Conservation (phyloP, 1,140 invertebrate species). For the Drosophila tropicalis region DNA sequence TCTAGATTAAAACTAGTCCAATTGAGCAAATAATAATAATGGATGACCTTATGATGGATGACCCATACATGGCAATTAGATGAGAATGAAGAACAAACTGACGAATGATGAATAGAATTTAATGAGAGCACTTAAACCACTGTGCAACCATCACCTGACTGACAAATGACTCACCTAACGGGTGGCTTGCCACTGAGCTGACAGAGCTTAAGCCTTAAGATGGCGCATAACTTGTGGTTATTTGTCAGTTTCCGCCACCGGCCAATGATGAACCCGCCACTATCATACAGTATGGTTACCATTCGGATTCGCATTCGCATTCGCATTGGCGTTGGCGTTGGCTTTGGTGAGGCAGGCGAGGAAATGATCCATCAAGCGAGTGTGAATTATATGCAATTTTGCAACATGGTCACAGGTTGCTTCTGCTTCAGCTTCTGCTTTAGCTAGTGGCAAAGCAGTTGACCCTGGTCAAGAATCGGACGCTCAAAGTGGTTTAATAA, state of each 20-base stretch:
- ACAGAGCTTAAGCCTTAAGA: slow-evolving; percentile 34
- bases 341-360: slow-evolving; percentile 32
- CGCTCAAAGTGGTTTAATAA: slow-evolving; percentile 77
- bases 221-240: slow-evolving; percentile 15
- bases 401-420: slow-evolving; percentile 52
- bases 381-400: slow-evolving; percentile 72
- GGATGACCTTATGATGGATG: no score
- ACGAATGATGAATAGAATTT: no score
- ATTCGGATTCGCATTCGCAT: no score
- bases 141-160: slow-evolving; percentile 42
- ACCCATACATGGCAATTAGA: no score
- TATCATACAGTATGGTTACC: background rate
- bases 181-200: background rate
- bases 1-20: no score
- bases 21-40: no score
- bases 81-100: no score
- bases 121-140: slow-evolving; percentile 17
- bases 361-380: slow-evolving; percentile 74
- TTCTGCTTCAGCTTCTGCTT: slow-evolving; percentile 20
- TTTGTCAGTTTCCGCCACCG: slow-evolving; percentile 51
- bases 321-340: no score
- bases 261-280: slow-evolving; percentile 10
- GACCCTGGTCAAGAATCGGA: slow-evolving; percentile 78
- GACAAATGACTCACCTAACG: slow-evolving; percentile 62
- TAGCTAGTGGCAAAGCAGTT: slow-evolving; percentile 59